These are phyloP conservation scores for Gastrophryne carolinensis DNA, from an alignment of 2,797 vertebrate genomes.

Conservation along the genomic window DNA sequence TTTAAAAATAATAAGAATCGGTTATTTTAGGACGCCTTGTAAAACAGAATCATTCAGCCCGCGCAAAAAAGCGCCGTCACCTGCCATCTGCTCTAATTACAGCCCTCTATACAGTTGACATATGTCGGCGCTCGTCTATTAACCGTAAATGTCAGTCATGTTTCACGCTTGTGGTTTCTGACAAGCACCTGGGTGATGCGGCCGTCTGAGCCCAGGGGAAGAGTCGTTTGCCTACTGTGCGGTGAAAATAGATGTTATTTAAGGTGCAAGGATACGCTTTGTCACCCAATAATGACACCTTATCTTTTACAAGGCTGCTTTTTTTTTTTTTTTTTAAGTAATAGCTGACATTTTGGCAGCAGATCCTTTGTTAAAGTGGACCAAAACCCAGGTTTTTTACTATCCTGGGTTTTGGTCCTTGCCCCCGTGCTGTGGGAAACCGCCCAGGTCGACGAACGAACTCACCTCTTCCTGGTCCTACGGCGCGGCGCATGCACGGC, in stretches of 20 bases:
- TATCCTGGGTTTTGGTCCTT: too few relatives aligned
- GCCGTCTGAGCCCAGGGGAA: constrained; percentile 38
- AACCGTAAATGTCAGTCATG: constrained; percentile 39
- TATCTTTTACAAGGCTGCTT: neutral
- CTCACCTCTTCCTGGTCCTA: too few relatives aligned
- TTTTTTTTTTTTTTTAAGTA: neutral
- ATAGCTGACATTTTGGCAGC: neutral
- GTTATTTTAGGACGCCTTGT: constrained; percentile 25
- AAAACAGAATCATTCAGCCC: constrained; percentile 13
- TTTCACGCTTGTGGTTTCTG: constrained; percentile 43
- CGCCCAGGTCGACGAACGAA: too few relatives aligned
- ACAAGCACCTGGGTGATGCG: constrained; percentile 40
- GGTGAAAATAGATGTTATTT: constrained; percentile 32
- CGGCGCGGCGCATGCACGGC: too few relatives aligned
- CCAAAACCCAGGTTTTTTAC: too few relatives aligned
- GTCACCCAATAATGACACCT: constrained; percentile 22
- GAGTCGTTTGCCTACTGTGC: constrained; percentile 31
- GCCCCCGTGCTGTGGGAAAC: too few relatives aligned
- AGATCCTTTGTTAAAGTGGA: too few relatives aligned
- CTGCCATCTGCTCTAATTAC: constrained; percentile 47
- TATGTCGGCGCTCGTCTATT: constrained; percentile 14
- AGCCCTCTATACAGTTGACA: constrained; percentile 30
- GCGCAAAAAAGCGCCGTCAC: constrained; percentile 33
- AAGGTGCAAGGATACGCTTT: neutral
- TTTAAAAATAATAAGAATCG: neutral